Conservation (phyloP, 2,113 vertebrate species). For the Poecile atricapillus region DNA sequence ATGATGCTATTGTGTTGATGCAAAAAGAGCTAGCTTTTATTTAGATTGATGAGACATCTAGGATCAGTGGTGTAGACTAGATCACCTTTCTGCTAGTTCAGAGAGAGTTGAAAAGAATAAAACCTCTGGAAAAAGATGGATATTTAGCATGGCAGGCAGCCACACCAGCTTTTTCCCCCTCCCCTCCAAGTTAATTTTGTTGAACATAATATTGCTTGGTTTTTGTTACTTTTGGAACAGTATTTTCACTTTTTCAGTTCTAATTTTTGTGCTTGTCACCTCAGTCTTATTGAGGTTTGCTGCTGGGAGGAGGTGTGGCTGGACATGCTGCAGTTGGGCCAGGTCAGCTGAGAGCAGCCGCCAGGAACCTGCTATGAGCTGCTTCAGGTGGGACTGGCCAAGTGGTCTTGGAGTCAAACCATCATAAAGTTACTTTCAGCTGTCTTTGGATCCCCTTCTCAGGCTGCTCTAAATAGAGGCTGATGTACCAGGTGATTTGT, state of each 20-base stretch:
- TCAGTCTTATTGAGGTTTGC: background rate
- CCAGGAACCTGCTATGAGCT: rapidly evolving
- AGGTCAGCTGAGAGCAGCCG: background rate
- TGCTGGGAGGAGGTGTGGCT: background rate
- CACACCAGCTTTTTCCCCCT: background rate
- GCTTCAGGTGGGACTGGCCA: background rate
- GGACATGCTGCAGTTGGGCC: background rate
- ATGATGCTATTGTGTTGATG: background rate
- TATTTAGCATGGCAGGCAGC: background rate
- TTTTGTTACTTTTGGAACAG: background rate
- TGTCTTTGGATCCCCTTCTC: background rate
- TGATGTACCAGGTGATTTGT: background rate
- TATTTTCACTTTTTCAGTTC: background rate
- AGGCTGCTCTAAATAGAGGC: background rate
- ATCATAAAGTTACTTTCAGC: background rate
- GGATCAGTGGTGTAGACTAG: background rate
- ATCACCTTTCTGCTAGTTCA: background rate
- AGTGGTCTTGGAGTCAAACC: background rate
- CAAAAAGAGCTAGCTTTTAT: background rate
- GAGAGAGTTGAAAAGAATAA: background rate
- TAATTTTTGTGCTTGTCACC: background rate
- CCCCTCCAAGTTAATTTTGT: background rate
- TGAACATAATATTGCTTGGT: background rate
- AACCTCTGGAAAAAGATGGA: background rate
- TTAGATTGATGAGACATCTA: background rate